Evolutionary conservation across 1,140 invertebrate genomes (phyloP), one percentile per base, ranked within the genome.

Genomic region (Holotrichia oblita): DNA sequence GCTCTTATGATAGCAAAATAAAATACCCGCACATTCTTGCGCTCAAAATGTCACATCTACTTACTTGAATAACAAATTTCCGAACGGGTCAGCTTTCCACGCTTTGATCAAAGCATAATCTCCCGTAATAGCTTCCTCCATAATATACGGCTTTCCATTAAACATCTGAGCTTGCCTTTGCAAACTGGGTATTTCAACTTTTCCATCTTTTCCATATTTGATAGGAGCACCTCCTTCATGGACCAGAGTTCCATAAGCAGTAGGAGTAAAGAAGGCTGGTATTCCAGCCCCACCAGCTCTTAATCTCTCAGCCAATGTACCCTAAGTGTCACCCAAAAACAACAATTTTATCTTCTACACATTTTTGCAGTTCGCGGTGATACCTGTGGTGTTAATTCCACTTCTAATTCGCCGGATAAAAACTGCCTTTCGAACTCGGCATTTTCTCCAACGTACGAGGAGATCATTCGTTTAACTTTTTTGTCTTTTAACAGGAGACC

Each of bases 371-470:
- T 34, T 34, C 27, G 27, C 14, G 20, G 14, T 8, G 1, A 74
- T 81, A 85, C 83, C 89, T 99, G 98, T 8, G 97, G 97, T 14
- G 97, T 98, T 59, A 99, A 88, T 87, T 99, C 97, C 8, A 99
- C 92, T 89, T 98, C 97, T 72, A 99, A 87, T 87, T 99, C 94
- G 40, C 98, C 98, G 82, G 84, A 89, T 40, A 99, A 88, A 89
- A 96, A 99, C 87, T 99, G 98, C 79, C 94, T 91, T 85, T 98
- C 98, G 88, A 99, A 98, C 89, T 99, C 97, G 10, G 93, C 94
- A 91, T 99, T 99, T 89, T 99, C 98, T 24, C 99, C 99, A 73
- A 99, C 97, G 90, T 99, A 99, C 0, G 98, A 99, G 17, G 96
- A 91, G 83, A 99, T 87, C 82, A 87, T 86, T 12, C 85, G 69